Base-by-base conservation (phyloP, 2,888 invertebrate species). In the Geotrupes spiniger region DNA sequence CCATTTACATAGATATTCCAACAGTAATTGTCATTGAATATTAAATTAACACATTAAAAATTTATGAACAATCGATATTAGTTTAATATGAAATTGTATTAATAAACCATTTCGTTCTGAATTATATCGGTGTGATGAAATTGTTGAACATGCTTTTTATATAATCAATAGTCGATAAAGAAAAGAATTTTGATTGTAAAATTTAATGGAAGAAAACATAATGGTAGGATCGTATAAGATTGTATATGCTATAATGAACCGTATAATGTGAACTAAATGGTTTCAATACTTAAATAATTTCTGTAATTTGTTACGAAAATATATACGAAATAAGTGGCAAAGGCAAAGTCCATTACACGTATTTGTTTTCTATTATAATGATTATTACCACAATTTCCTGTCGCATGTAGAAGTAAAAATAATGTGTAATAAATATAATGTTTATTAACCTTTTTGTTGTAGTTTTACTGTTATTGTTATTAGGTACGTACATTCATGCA, bases 381-480 rank as follows among this genome's bases (percentile, higher is more conserved):
- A 57, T 59, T 59, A 60, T 58, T 57, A 57, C 59, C 58, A 60
- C 59, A 59, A 62, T 63, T 63, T 62, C 61, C 59, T 58, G 60
- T 53, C 58, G 52, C 52, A 58, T 57, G 59, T 59, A 59, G 56
- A 60, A 61, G 62, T 61, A 62, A 62, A 57, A 53, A 59, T 62
- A 62, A 62, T 63, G 38, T 27, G 15, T 38, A 48, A 45, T 48
- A 44, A 46, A 52, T 51, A 43, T 47, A 40, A 46, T 50, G 42
- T 42, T 60, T 59, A 59, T 59, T 56, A 60, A 57, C 58, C 54
- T 54, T 59, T 62, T 60, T 58, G 58, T 53, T 60, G 54, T 63
- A 53, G 56, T 56, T 57, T 58, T 59, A 63, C 59, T 59, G 63
- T 60, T 60, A 63, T 62, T 60, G 57, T 61, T 61, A 61, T 58